phyloP scores from a whole-genome alignment of 1,140 invertebrate species.

The Procambarus clarkii region DNA sequence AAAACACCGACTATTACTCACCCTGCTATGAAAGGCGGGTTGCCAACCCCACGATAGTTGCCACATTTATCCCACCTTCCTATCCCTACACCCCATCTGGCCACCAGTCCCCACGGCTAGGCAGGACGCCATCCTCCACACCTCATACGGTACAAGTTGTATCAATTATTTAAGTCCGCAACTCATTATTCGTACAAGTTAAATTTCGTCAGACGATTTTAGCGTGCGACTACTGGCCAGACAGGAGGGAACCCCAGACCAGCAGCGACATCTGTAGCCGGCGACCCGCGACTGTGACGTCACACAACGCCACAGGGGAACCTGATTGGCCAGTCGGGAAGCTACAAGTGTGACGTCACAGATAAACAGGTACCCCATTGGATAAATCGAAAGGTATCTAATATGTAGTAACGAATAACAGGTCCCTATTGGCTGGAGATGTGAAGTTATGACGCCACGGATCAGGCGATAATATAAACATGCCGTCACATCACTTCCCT shows the following conservation, averaged over 20 bases:
- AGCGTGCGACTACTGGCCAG: not conserved
- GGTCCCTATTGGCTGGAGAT: not conserved
- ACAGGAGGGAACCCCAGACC: not conserved
- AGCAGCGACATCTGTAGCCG: conserved; percentile 14
- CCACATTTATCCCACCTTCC: too few relatives aligned
- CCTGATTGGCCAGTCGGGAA: conserved; percentile 18
- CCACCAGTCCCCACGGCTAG: too few relatives aligned
- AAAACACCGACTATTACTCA: conserved; percentile 35
- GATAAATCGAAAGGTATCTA: conserved; percentile 4
- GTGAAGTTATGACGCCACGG: not conserved
- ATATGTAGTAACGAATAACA: not conserved
- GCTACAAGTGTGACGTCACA: not conserved
- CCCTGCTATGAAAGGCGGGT: conserved; percentile 17
- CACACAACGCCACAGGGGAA: conserved; percentile 21
- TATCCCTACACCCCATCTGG: too few relatives aligned
- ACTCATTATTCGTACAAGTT: not conserved
- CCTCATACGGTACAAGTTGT: too few relatives aligned
- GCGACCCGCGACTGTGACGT: conserved; percentile 29
- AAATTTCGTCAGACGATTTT: not conserved
- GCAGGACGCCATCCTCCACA: too few relatives aligned
- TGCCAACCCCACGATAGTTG: not conserved
- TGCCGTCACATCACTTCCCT: not conserved
- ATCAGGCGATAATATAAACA: not conserved
- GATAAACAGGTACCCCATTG: not conserved
- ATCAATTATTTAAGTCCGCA: too few relatives aligned